Evolutionary conservation across 2,797 vertebrate genomes (phyloP), one percentile per base, ranked within the genome.

Genomic region (Capromys pilorides): DNA sequence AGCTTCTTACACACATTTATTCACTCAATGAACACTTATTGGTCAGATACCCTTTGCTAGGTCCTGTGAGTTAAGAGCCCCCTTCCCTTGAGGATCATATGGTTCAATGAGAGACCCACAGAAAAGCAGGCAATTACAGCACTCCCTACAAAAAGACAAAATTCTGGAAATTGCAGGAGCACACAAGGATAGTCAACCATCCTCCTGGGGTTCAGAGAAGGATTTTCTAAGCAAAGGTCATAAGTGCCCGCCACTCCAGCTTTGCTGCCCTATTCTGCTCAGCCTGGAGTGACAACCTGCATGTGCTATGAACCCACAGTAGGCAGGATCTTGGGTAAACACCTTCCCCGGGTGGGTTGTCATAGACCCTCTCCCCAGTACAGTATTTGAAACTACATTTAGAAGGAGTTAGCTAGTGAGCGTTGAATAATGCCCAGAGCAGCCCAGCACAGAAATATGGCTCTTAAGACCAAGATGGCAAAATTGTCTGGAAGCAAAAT

Each of bases 1-100:
- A n/a, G n/a, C 90, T 95, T 90, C 92, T 82, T 39, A 90, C 64
- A 87, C 24, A n/a, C n/a, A 62, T n/a, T 86, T 57, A 91, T 84
- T 87, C 64, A 88, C 80, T 93, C 67, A 57, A 77, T 24, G 64
- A 84, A 61, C n/a, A n/a, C n/a, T n/a, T n/a, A n/a, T n/a, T n/a
- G n/a, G n/a, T n/a, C n/a, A n/a, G n/a, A n/a, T n/a, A n/a, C n/a
- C n/a, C n/a, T n/a, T n/a, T n/a, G n/a, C n/a, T n/a, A n/a, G n/a
- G n/a, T n/a, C n/a, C n/a, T n/a, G n/a, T n/a, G n/a, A n/a, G n/a
- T n/a, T n/a, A n/a, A n/a, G n/a, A n/a, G n/a, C n/a, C n/a, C n/a
- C n/a, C n/a, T n/a, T n/a, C n/a, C n/a, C n/a, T n/a, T n/a, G n/a
- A n/a, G n/a, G n/a, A n/a, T n/a, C n/a, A n/a, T n/a, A n/a, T n/a